Evolutionary conservation across 2,113 vertebrate species (phyloP).

Genomic region (Sorex araneus): DNA sequence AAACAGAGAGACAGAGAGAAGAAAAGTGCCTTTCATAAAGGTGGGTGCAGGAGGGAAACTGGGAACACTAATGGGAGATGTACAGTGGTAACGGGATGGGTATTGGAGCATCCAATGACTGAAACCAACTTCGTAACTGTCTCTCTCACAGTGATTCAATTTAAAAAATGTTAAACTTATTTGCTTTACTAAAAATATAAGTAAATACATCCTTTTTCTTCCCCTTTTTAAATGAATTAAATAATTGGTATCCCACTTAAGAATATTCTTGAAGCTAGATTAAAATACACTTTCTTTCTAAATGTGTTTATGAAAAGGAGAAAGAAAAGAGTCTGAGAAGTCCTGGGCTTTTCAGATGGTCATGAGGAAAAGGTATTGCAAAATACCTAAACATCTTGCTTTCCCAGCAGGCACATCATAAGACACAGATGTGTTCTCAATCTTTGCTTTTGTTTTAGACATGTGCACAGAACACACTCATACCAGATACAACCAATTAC

Average conservation of each 20-base stretch:
- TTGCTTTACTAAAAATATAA: neutral
- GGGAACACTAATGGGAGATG: too few relatives aligned
- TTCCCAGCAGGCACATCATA: neutral
- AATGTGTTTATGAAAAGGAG: neutral
- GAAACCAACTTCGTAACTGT: too few relatives aligned
- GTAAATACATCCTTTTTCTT: neutral
- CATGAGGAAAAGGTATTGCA: neutral
- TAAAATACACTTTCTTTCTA: neutral
- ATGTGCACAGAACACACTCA: neutral
- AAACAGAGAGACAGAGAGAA: too few relatives aligned
- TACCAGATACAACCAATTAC: constrained; percentile 37
- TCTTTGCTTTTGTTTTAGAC: constrained; percentile 14
- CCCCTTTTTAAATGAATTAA: neutral
- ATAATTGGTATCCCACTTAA: neutral
- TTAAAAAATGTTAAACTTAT: too few relatives aligned
- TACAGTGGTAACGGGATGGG: too few relatives aligned
- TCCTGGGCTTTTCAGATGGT: neutral
- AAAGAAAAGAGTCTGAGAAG: neutral
- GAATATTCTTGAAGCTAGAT: neutral
- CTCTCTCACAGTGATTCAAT: too few relatives aligned
- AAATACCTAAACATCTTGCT: neutral
- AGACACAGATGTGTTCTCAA: constrained; percentile 49
- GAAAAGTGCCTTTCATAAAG: too few relatives aligned
- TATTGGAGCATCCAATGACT: too few relatives aligned
- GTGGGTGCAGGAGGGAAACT: too few relatives aligned